phyloP scores from a whole-genome alignment of 2,888 invertebrate species.

The Drosophila prostipennis region DNA sequence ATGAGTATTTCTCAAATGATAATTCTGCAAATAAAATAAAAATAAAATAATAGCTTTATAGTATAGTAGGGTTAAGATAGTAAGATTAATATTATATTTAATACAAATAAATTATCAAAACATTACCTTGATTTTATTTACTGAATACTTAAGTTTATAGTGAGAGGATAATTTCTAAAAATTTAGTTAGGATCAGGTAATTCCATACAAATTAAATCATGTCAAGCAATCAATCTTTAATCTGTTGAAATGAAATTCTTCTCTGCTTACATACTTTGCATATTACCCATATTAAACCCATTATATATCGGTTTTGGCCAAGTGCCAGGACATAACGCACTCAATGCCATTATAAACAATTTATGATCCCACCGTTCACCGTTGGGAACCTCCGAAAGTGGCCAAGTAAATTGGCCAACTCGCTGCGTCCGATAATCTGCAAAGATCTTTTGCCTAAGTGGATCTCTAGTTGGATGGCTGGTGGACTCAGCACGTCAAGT shows the following conservation, averaged over 20 bases:
- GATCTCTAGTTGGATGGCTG: constrained; percentile 34
- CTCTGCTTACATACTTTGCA: constrained; percentile 80
- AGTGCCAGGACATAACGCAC: constrained; percentile 36
- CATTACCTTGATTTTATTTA: too few relatives aligned
- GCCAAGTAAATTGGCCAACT: constrained; percentile 26
- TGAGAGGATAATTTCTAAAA: too few relatives aligned
- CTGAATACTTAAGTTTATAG: too few relatives aligned
- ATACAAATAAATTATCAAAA: too few relatives aligned
- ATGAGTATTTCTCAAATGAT: background rate
- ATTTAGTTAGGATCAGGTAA: background rate
- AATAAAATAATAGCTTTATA: too few relatives aligned
- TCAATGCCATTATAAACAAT: constrained; percentile 55
- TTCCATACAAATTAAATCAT: too few relatives aligned
- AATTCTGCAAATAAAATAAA: too few relatives aligned
- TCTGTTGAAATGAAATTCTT: background rate
- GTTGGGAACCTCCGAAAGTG: constrained; percentile 20
- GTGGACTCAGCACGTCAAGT: constrained; percentile 71
- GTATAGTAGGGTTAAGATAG: too few relatives aligned
- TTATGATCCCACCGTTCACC: constrained; percentile 45
- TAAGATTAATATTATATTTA: too few relatives aligned
- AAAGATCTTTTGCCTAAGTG: constrained; percentile 53
- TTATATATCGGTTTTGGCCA: constrained; percentile 10
- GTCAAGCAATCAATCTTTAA: background rate
- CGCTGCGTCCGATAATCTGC: constrained; percentile 22
- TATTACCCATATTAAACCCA: background rate